Base-by-base conservation (phyloP, 2,888 invertebrate species). In the Nycteola revayana region DNA sequence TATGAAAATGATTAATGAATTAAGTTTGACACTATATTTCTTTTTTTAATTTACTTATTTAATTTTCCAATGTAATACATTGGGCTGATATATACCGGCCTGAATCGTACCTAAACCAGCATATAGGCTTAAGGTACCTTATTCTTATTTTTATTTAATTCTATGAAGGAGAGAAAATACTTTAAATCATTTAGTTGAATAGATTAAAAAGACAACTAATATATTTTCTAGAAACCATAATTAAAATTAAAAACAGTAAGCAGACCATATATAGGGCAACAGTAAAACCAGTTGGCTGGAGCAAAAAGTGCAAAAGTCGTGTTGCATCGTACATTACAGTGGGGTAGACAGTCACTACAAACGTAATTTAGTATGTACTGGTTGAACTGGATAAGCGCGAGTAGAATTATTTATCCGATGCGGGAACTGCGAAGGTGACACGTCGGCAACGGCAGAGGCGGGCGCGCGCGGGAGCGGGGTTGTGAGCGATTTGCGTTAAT, bases 321-420 rank as follows among this genome's bases (percentile, higher is more conserved):
- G 49, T 49, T 43, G 59, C 50, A 52, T 49, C 55, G 52, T 59
- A 59, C 54, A 41, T 49, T 43, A 54, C 49, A 49, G 42, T 25
- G 47, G 36, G 37, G 32, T 49, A 70, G 70, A 68, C 66, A 68
- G 59, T 60, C 51, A 61, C 60, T 68, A 65, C 72, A 68, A 71
- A 75, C 61, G 69, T 72, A 74, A 75, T 76, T 76, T 76, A 75
- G 70, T 63, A n/a, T n/a, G n/a, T n/a, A 62, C 60, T 65, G 71
- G 64, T 66, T 65, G 63, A 64, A 74, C 66, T 68, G 66, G 71
- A 70, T 75, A 74, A 74, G 70, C 72, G 64, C 70, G 69, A 68
- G 56, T 60, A 60, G 77, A 79, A 79, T 79, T 74, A 77, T 76
- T 79, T 76, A 77, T 74, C 66, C 57, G 52, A 66, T 55, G 63